These are phyloP conservation scores for Phasia obesa DNA, from an alignment of 2,888 invertebrate genomes.

Conservation along the genomic window DNA sequence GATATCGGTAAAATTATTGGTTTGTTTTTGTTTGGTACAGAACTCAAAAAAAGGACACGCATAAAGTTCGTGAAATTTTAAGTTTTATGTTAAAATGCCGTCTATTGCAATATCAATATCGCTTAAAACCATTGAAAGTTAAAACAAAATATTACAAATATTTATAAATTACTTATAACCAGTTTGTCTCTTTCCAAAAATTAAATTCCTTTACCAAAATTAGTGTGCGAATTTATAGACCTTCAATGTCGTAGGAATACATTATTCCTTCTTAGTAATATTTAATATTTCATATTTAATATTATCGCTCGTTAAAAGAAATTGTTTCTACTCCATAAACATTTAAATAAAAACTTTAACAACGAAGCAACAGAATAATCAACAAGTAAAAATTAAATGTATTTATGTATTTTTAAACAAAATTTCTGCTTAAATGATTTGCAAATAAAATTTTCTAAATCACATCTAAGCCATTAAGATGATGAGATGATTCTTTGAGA, in stretches of 20 bases:
- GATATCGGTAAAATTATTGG: no score
- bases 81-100: no score
- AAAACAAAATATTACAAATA: no score
- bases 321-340: constrained; percentile 60
- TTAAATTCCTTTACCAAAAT: neutral
- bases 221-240: neutral
- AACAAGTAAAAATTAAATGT: constrained; percentile 63
- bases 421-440: constrained; percentile 69
- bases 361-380: constrained; percentile 53
- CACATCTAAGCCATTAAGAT: constrained; percentile 71
- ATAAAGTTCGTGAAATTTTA: no score
- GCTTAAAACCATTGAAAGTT: no score
- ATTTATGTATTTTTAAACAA: constrained; percentile 57
- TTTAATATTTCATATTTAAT: neutral
- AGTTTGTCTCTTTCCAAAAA: no score
- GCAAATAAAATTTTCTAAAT: constrained; percentile 70
- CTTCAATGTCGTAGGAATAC: neutral
- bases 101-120: no score
- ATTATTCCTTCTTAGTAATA: neutral
- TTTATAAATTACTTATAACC: no score
- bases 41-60: no score
- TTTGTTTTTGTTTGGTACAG: no score
- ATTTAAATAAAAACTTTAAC: constrained; percentile 53
- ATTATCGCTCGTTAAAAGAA: constrained; percentile 42
- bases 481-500: constrained; percentile 68